Percentiles rank a stretch among this genome's conserved stretches.
Evolutionary conservation across 1,140 invertebrate genomes (phyloP).

Genomic region (Drosophila malerkotliana): DNA sequence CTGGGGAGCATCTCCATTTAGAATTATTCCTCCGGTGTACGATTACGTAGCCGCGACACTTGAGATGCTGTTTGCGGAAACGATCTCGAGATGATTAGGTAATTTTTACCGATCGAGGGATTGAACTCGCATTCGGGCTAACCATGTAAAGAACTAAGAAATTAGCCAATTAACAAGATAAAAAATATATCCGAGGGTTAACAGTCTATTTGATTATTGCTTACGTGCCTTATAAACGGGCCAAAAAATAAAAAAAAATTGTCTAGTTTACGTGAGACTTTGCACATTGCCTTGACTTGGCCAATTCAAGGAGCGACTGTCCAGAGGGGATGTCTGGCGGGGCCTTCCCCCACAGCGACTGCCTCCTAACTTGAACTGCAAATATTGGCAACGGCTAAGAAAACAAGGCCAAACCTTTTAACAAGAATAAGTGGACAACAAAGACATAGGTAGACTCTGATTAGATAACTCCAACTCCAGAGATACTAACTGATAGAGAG

Average conservation of each 20-base stretch:
- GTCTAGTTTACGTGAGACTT: constrained; percentile 56
- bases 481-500: not conserved
- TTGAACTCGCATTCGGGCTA: not conserved
- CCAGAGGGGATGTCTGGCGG: constrained; percentile 1
- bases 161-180: not conserved
- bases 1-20: constrained; percentile 19
- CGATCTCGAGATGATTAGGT: not conserved
- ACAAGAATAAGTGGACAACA: constrained; percentile 65
- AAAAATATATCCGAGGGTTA: not conserved
- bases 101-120: not conserved
- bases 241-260: constrained; percentile 1
- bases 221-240: constrained; percentile 18
- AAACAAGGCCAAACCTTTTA: constrained; percentile 71
- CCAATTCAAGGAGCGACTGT: constrained; percentile 6
- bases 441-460: constrained; percentile 24
- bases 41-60: not conserved
- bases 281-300: constrained; percentile 36
- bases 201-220: not conserved
- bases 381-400: constrained; percentile 52
- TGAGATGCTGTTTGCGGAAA: not conserved
- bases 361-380: constrained; percentile 38
- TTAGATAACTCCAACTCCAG: constrained; percentile 24
- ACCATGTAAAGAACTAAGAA: not conserved
- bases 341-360: constrained; percentile 19
- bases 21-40: not conserved